Evolutionary conservation across 2,113 vertebrate species (phyloP).

Genomic region (Eudyptes chrysolophus): DNA sequence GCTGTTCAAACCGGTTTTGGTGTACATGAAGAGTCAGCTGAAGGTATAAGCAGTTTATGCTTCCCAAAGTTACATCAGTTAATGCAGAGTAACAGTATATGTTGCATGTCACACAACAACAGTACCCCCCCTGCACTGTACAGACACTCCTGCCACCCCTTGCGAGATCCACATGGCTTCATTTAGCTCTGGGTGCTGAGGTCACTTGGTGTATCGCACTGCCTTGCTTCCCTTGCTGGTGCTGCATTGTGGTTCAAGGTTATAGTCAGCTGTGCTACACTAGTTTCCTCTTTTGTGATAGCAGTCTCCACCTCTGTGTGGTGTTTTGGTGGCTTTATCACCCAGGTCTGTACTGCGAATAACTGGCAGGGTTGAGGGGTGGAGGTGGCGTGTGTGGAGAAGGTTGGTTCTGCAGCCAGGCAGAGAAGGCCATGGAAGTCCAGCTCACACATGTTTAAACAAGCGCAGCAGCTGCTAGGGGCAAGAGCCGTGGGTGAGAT

Average conservation of each 20-base stretch:
- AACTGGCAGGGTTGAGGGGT: background rate
- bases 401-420: background rate
- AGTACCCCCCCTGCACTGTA: accelerated
- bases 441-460: background rate
- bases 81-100: background rate
- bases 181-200: background rate
- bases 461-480: background rate
- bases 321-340: background rate
- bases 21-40: background rate
- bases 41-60: background rate
- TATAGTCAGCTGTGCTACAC: background rate
- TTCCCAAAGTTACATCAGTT: background rate
- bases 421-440: background rate
- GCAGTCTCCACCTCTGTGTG: background rate
- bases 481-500: background rate
- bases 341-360: background rate
- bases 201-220: accelerated
- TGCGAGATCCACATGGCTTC: background rate
- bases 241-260: background rate
- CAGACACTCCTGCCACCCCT: background rate
- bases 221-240: background rate
- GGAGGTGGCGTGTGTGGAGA: accelerated
- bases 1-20: background rate
- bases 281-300: background rate
- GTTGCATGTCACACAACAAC: background rate